Conservation (phyloP, 2,797 vertebrate genomes). For the Pygocentrus nattereri region DNA sequence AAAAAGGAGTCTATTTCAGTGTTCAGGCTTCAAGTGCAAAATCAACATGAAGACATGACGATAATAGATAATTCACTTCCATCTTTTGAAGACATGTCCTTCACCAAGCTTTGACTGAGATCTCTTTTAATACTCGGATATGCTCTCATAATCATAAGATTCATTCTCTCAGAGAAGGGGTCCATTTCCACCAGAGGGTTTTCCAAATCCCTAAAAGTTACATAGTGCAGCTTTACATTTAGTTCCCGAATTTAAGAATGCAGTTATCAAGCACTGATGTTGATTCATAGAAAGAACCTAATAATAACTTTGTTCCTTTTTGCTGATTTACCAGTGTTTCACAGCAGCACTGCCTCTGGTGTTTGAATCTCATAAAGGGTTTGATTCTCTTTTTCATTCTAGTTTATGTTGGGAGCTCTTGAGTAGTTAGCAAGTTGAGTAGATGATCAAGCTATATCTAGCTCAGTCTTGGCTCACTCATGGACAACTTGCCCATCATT, state of each 20-base stretch:
- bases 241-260: neutral
- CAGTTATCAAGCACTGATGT: neutral
- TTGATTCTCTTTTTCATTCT: conserved; percentile 12
- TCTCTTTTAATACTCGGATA: too few relatives aligned
- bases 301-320: neutral
- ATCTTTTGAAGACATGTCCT: too few relatives aligned
- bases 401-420: neutral
- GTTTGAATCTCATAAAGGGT: conserved; percentile 18
- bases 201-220: too few relatives aligned
- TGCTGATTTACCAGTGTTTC: conserved; percentile 11
- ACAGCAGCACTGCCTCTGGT: neutral
- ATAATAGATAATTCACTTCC: too few relatives aligned
- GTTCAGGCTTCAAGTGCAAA: too few relatives aligned
- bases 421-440: neutral
- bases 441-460: neutral
- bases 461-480: neutral
- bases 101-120: too few relatives aligned
- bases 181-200: too few relatives aligned
- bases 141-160: too few relatives aligned
- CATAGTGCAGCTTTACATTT: neutral
- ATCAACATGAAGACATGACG: too few relatives aligned
- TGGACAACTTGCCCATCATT: neutral
- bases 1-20: too few relatives aligned
- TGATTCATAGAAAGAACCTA: neutral
- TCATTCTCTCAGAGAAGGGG: too few relatives aligned